Conservation (phyloP, 2,888 invertebrate species). For the Archips crataeganus region DNA sequence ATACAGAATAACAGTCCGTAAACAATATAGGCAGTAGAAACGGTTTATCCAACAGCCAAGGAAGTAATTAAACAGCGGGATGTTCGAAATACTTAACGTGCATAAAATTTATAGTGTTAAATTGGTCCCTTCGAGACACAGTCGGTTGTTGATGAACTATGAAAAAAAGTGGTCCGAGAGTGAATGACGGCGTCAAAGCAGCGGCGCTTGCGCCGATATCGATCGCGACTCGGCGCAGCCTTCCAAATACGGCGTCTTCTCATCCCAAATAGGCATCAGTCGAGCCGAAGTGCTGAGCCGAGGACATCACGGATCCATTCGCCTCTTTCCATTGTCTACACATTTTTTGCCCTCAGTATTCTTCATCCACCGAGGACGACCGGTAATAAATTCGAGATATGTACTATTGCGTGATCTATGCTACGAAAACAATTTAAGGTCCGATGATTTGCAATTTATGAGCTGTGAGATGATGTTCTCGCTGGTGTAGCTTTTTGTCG, state of each 20-base stretch:
- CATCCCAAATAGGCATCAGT: constrained; percentile 80
- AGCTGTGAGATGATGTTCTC: constrained; percentile 25
- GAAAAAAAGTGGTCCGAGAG: constrained; percentile 61
- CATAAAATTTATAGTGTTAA: constrained; percentile 39
- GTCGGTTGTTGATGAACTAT: constrained; percentile 35
- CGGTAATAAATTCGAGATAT: constrained; percentile 47
- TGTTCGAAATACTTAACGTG: constrained; percentile 21
- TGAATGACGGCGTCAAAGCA: constrained; percentile 61
- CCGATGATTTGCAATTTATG: constrained; percentile 34
- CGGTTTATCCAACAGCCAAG: constrained; percentile 1
- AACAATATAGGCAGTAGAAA: not conserved
- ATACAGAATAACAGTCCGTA: not conserved
- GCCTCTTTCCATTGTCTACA: constrained; percentile 78
- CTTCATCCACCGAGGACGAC: constrained; percentile 62
- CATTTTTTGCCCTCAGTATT: constrained; percentile 62
- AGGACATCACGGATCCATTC: constrained; percentile 66
- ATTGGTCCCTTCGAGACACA: constrained; percentile 45
- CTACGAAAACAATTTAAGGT: constrained; percentile 17
- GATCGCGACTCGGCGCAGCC: constrained; percentile 80
- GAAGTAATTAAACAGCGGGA: constrained; percentile 29
- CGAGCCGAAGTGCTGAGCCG: constrained; percentile 62
- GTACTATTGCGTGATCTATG: constrained; percentile 33
- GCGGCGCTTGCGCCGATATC: constrained; percentile 69
- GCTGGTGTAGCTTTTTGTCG: constrained; percentile 12
- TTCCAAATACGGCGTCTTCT: constrained; percentile 80